A percentile compares a stretch with the other conserved stretches of the same genome.
phyloP scores from a whole-genome alignment of 53 echinoderm and acorn worm genomes.

The Antedon mediterranea region DNA sequence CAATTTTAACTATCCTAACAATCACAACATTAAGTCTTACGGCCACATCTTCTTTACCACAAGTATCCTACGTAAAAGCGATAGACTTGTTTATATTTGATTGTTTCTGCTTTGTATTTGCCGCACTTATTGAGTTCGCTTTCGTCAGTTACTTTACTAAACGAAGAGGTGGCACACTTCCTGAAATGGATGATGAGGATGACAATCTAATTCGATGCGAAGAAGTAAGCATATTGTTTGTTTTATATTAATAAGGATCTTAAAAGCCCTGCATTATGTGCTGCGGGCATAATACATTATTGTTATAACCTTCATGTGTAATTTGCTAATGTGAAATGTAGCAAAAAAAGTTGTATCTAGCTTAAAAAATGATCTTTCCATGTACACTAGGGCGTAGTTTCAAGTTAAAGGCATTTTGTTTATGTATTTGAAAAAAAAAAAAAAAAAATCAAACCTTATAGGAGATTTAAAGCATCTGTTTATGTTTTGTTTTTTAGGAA shows the following conservation, averaged over 20 bases:
- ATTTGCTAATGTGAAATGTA: no score
- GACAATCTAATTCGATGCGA: constrained; percentile 66
- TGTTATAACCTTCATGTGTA: no score
- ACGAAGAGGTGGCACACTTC: constrained; percentile 73
- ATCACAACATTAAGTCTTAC: constrained; percentile 89
- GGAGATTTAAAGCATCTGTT: no score
- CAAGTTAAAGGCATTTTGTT: no score
- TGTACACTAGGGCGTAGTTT: no score
- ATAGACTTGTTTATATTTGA: constrained; percentile 84
- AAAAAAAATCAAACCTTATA: no score
- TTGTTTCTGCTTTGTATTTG: constrained; percentile 81
- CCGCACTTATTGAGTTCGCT: constrained; percentile 80
- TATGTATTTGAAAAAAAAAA: no score
- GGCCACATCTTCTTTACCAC: constrained; percentile 65
- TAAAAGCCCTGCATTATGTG: no score
- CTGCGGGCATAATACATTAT: no score
- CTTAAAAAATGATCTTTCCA: no score
- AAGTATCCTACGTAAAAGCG: constrained; percentile 89
- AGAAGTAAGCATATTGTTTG: constrained; percentile 25
- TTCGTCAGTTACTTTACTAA: constrained; percentile 92
- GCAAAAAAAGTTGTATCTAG: no score
- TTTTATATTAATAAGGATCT: no score
- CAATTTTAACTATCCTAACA: constrained; percentile 79
- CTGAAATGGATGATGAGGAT: constrained; percentile 80
- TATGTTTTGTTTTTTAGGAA: background rate